phyloP scores from a whole-genome alignment of 2,113 vertebrate genomes.

The Erythrolamprus reginae region DNA sequence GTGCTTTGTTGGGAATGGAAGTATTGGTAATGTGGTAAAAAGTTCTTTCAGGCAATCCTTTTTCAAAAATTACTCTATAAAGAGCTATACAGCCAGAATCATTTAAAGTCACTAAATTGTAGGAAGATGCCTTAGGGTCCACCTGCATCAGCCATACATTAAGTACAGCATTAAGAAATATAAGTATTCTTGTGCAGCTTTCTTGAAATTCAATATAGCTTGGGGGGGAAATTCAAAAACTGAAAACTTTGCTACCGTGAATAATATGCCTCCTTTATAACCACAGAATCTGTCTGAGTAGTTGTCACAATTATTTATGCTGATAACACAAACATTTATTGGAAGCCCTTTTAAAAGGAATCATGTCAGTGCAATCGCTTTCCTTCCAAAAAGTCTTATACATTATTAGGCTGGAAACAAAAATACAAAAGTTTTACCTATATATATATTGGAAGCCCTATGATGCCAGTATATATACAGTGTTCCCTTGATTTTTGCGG shows the following conservation, averaged over 20 bases:
- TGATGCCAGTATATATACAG: not conserved
- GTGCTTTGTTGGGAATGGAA: not conserved
- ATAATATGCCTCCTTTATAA: constrained; percentile 1
- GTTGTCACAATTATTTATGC: not conserved
- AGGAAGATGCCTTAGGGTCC: not conserved
- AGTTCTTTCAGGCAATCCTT: not conserved
- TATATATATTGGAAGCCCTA: not conserved
- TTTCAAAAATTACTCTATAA: too few species aligned
- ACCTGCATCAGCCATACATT: not conserved
- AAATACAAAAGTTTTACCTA: not conserved
- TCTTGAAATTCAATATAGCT: not conserved
- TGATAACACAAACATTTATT: not conserved
- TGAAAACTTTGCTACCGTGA: not conserved
- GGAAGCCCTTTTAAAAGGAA: not conserved
- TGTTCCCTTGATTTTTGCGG: too few species aligned
- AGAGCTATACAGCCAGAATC: too few species aligned
- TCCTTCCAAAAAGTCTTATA: not conserved
- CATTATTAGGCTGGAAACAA: not conserved
- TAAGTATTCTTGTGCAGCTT: not conserved
- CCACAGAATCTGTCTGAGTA: not conserved
- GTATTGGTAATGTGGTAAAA: not conserved
- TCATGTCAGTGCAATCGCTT: not conserved
- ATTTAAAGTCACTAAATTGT: too few species aligned
- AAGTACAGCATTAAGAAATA: not conserved
- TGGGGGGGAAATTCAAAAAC: not conserved